phyloP scores from a whole-genome alignment of 2,888 invertebrate genomes.

The Andrena haemorrhoa region DNA sequence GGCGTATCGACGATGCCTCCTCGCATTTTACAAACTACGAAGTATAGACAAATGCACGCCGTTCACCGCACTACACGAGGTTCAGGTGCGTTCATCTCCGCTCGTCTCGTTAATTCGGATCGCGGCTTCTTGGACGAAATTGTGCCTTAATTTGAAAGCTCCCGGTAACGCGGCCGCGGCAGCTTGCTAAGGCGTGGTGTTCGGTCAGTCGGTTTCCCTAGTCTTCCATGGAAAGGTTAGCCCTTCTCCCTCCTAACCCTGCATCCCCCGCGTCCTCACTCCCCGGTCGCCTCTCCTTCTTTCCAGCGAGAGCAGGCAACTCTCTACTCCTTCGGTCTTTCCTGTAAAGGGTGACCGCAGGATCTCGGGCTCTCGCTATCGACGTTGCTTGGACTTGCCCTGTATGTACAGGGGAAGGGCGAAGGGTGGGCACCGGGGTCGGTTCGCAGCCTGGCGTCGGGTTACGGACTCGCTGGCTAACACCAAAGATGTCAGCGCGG shows the following conservation, averaged over 20 bases:
- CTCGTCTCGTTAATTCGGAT: conserved; percentile 74
- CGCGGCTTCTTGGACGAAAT: conserved; percentile 78
- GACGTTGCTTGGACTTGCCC: conserved; percentile 77
- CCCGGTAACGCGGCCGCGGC: conserved; percentile 70
- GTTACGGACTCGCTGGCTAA: conserved; percentile 76
- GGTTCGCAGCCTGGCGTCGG: conserved; percentile 72
- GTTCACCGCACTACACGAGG: conserved; percentile 46
- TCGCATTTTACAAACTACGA: not conserved
- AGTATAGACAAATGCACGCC: conserved; percentile 8
- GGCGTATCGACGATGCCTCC: not conserved
- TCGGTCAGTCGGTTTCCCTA: conserved; percentile 74
- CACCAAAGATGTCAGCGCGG: conserved; percentile 79
- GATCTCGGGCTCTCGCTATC: conserved; percentile 81
- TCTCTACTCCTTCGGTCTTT: conserved; percentile 78
- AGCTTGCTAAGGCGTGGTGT: conserved; percentile 75
- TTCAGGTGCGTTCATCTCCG: conserved; percentile 64
- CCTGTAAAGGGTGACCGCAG: conserved; percentile 82
- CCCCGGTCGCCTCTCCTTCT: conserved; percentile 33
- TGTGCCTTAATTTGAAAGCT: conserved; percentile 82
- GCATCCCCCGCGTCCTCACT: conserved; percentile 9
- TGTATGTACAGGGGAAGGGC: conserved; percentile 55
- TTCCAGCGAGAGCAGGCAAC: conserved; percentile 69
- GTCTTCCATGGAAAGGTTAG: conserved; percentile 67
- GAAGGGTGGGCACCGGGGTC: conserved; percentile 60
- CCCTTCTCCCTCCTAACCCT: conserved; percentile 26